A percentile compares a stretch with the other conserved stretches of the same genome.
phyloP scores from a whole-genome alignment of 2,888 invertebrate genomes.

The Ochropleura leucogaster region DNA sequence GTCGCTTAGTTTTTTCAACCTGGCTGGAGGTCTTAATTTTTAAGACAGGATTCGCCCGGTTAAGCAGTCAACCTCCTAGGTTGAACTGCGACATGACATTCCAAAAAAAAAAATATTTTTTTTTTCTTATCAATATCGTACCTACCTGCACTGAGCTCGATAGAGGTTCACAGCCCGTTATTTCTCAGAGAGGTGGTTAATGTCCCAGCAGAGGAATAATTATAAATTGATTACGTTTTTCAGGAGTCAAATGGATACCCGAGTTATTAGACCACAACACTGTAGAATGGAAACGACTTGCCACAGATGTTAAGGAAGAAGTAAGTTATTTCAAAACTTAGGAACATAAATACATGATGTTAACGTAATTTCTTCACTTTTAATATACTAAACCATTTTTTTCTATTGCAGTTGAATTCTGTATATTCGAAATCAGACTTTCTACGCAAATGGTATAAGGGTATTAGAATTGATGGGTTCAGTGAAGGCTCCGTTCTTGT shows the following conservation, averaged over 20 bases:
- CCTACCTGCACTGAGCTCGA: neutral
- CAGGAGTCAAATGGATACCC: conserved; percentile 95
- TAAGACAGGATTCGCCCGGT: too few relatives aligned
- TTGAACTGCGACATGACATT: too few relatives aligned
- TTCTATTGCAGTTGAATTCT: conserved; percentile 93
- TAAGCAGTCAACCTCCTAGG: too few relatives aligned
- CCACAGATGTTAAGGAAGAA: conserved; percentile 95
- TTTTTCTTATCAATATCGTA: neutral
- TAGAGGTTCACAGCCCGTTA: neutral
- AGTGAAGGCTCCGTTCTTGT: conserved; percentile 96
- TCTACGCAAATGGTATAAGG: conserved; percentile 95
- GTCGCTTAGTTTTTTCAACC: too few relatives aligned
- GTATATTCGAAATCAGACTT: conserved; percentile 94
- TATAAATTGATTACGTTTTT: conserved; percentile 45
- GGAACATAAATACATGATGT: too few relatives aligned
- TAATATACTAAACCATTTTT: neutral
- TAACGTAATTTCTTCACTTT: neutral
- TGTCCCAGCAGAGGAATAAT: neutral
- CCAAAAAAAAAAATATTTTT: too few relatives aligned
- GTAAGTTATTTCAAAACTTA: conserved; percentile 81
- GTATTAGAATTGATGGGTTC: conserved; percentile 96
- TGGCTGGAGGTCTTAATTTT: too few relatives aligned
- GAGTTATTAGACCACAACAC: conserved; percentile 96
- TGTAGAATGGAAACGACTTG: conserved; percentile 95
- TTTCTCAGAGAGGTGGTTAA: neutral